These are phyloP conservation scores for Operophtera brumata DNA, from an alignment of 2,888 invertebrate genomes.

Conservation along the genomic window DNA sequence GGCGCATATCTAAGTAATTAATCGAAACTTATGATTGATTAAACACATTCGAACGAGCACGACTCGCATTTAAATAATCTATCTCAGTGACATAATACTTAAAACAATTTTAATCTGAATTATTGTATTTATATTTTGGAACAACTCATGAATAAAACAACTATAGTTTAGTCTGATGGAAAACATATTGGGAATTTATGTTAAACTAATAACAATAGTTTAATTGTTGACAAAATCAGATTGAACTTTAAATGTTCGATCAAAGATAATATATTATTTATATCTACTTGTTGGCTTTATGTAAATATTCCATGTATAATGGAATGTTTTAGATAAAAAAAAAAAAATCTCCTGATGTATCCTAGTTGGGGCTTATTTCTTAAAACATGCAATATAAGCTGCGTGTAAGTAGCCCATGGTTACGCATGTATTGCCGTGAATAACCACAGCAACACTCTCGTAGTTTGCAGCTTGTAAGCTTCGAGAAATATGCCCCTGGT, in stretches of 20 bases:
- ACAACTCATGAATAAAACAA: constrained; percentile 73
- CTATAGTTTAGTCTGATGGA: constrained; percentile 56
- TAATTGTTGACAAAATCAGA: constrained; percentile 57
- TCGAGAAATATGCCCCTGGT: no score
- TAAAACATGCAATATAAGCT: no score
- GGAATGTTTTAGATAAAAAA: no score
- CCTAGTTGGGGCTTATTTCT: no score
- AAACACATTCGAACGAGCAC: constrained; percentile 76
- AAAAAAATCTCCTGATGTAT: no score
- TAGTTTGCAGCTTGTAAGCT: no score
- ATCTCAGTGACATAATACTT: constrained; percentile 77
- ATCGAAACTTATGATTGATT: constrained; percentile 79
- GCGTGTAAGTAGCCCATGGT: no score
- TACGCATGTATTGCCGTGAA: no score
- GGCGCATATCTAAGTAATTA: constrained; percentile 76
- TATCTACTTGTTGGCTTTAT: constrained; percentile 24
- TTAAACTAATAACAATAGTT: constrained; percentile 62
- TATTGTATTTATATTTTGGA: constrained; percentile 70
- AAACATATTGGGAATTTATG: constrained; percentile 66
- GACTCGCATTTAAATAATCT: constrained; percentile 77
- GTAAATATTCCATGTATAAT: no score
- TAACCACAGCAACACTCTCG: no score
- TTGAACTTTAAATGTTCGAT: constrained; percentile 36
- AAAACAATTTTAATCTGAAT: constrained; percentile 75
- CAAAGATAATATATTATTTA: constrained; percentile 27